Conservation (phyloP, 2,797 vertebrate genomes). For the Synanceia verrucosa region DNA sequence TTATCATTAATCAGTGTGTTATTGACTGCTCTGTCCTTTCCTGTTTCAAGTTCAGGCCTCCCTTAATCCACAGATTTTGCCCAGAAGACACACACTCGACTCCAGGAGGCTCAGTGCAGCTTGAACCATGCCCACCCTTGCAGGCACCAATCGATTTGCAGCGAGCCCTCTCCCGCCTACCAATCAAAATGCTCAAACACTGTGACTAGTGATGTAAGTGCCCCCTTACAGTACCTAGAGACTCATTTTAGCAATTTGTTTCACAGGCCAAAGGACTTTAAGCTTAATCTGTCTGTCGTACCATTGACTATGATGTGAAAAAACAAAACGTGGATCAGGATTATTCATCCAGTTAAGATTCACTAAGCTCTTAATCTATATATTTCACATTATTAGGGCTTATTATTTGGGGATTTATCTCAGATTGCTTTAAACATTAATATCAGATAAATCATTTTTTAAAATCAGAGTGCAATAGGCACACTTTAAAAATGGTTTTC, state of each 20-base stretch:
- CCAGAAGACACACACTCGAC: slow-evolving; percentile 78
- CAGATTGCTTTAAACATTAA: slow-evolving; percentile 3
- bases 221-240: slow-evolving; percentile 16
- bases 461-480: background rate
- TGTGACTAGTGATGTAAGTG: slow-evolving; percentile 35
- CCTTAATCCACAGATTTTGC: slow-evolving; percentile 84
- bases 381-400: slow-evolving; percentile 8
- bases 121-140: slow-evolving; percentile 68
- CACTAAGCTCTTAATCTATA: background rate
- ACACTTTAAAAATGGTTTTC: background rate
- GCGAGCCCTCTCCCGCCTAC: slow-evolving; percentile 31
- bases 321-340: background rate
- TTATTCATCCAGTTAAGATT: background rate
- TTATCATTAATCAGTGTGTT: slow-evolving; percentile 89
- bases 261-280: slow-evolving; percentile 16
- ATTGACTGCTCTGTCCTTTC: slow-evolving; percentile 89
- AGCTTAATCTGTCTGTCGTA: slow-evolving; percentile 1
- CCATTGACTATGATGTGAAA: background rate
- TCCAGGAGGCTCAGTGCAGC: slow-evolving; percentile 63
- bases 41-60: slow-evolving; percentile 87
- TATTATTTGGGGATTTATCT: background rate
- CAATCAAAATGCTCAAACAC: slow-evolving; percentile 60
- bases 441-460: background rate
- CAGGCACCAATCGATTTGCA: slow-evolving; percentile 66
- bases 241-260: slow-evolving; percentile 33